A percentile compares a stretch with the other conserved stretches of the same genome.
Evolutionary conservation across 2,113 vertebrate species (phyloP).

Genomic region (Upupa epops): DNA sequence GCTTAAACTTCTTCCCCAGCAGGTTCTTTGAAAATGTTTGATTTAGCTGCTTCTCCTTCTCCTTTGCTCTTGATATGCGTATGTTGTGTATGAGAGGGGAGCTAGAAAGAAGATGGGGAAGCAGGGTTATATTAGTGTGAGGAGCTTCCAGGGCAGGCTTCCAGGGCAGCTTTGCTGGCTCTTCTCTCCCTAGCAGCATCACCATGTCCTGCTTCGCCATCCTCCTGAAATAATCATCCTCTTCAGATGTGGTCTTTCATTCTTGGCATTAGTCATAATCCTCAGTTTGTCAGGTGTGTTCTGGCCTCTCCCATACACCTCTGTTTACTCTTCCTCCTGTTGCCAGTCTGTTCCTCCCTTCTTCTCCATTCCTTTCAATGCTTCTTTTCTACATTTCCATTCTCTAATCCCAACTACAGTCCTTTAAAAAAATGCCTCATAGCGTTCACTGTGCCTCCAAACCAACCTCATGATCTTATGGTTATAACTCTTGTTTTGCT

Average conservation of each 20-base stretch:
- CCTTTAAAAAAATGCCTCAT: slow-evolving; percentile 69
- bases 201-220: slow-evolving; percentile 50
- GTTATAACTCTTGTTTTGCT: slow-evolving; percentile 69
- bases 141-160: slow-evolving; percentile 56
- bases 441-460: slow-evolving; percentile 70
- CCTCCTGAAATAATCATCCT: slow-evolving; percentile 59
- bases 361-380: slow-evolving; percentile 63
- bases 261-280: slow-evolving; percentile 59
- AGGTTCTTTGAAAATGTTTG: slow-evolving; percentile 13
- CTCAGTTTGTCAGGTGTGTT: slow-evolving; percentile 62
- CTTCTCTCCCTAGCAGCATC: slow-evolving; percentile 67
- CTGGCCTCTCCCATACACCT: slow-evolving; percentile 66
- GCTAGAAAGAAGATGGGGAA: slow-evolving; percentile 69
- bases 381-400: slow-evolving; percentile 68
- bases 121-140: slow-evolving; percentile 48
- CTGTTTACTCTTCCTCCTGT: slow-evolving; percentile 63
- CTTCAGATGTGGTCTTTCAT: slow-evolving; percentile 63
- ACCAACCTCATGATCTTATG: slow-evolving; percentile 70
- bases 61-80: slow-evolving; percentile 59
- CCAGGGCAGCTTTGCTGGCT: slow-evolving; percentile 49
- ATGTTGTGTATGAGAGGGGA: slow-evolving; percentile 35
- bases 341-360: slow-evolving; percentile 69
- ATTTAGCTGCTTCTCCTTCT: slow-evolving; percentile 58
- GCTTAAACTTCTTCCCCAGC: slow-evolving; percentile 38
- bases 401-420: slow-evolving; percentile 65